Evolutionary conservation across 2,888 invertebrate species (phyloP).

Genomic region (Caenorhabditis sp.): DNA sequence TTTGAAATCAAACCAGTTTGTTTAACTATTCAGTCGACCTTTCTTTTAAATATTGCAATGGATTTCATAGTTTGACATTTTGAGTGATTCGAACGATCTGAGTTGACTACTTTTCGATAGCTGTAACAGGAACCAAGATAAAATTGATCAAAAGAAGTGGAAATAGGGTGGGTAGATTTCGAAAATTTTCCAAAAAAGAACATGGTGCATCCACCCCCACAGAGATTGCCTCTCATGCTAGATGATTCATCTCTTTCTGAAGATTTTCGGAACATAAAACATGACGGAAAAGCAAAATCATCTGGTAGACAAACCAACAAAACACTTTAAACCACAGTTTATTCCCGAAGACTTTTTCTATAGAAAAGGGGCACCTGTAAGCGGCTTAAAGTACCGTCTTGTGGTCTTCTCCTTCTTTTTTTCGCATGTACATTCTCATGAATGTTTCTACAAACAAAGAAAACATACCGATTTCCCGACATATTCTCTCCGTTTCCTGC

Average conservation of each 20-base stretch:
- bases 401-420: conserved; percentile 28
- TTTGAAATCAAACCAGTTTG: background rate
- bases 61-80: too few relatives aligned
- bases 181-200: background rate
- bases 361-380: conserved; percentile 43
- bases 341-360: conserved; percentile 12
- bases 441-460: conserved; percentile 54
- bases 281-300: conserved; percentile 10
- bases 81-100: too few relatives aligned
- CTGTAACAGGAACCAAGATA: too few relatives aligned
- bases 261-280: conserved; percentile 7
- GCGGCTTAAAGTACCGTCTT: conserved; percentile 58
- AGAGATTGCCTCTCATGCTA: background rate
- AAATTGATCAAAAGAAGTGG: too few relatives aligned
- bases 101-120: too few relatives aligned
- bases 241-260: conserved; percentile 23
- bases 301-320: conserved; percentile 23
- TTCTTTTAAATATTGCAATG: too few relatives aligned
- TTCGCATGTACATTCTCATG: conserved; percentile 37
- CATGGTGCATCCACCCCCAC: background rate
- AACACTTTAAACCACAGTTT: conserved; percentile 29
- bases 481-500: conserved; percentile 19
- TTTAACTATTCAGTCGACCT: too few relatives aligned
- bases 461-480: conserved; percentile 26
- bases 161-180: too few relatives aligned